Evolutionary conservation across 2,888 invertebrate genomes (phyloP), one percentile per base, ranked within the genome.

Genomic region (Nemotelus nigrinus): DNA sequence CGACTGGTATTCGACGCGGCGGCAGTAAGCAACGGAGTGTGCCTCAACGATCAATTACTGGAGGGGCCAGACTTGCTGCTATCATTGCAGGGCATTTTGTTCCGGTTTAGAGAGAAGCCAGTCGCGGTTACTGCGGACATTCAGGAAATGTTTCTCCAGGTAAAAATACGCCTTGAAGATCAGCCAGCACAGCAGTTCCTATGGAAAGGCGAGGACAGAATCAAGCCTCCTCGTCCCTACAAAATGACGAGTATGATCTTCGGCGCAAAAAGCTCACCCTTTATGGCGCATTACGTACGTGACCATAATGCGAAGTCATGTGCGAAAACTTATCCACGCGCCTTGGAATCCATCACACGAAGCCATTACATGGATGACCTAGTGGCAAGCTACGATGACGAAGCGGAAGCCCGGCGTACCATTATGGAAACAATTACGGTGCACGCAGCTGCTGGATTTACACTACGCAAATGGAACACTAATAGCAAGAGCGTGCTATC

Each of bases 341-440:
- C 65, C 10, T 3, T 65, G 8, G n/a, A 43, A 8, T 10, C 47
- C 45, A 65, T 65, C 43, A 65, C 25, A 43, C 43, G 25, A 43
- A 65, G 25, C 45, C 65, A 65, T 47, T 65, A 65, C 47, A 58
- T 58, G 58, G 58, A 58, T 58, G 58, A 58, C 58, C 58, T 58
- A 4, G 58, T 58, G 58, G 58, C n/a, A 58, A 58, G 58, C n/a
- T 58, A 58, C 58, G 58, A 58, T 58, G 58, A n/a, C 58, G 58
- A n/a, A 58, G 58, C 6, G 25, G 58, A 58, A 58, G 6, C 58
- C 58, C n/a, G 58, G 58, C 58, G 6, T n/a, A 5, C 58, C 58
- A 58, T 58, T 58, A 58, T n/a, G 58, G 58, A 58, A 58, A 58
- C n/a, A 58, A 58, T 7, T n/a, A 58, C n/a, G 58, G 58, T 58